These are phyloP conservation scores for Sminthurinus aureus DNA, from an alignment of 2,888 invertebrate species.

Conservation along the genomic window DNA sequence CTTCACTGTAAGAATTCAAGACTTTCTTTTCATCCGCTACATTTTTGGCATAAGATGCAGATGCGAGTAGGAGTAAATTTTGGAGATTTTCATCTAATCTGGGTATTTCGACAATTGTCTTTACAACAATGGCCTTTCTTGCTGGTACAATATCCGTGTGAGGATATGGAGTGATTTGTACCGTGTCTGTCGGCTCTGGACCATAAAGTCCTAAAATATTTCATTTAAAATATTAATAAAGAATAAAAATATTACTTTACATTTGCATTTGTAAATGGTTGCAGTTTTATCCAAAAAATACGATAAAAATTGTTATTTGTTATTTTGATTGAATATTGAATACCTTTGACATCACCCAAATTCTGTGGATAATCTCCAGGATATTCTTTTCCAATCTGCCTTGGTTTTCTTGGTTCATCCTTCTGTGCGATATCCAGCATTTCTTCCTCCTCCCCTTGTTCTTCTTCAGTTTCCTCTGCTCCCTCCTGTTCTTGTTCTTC, in stretches of 20 bases:
- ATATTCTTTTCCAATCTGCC: not conserved
- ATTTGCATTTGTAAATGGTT: too few relatives aligned
- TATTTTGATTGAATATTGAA: not conserved
- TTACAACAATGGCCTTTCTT: conserved; percentile 50
- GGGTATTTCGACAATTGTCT: conserved; percentile 53
- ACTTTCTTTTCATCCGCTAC: conserved; percentile 44
- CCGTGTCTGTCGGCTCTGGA: conserved; percentile 17
- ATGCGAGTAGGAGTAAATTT: conserved; percentile 45
- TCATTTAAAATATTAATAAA: not conserved
- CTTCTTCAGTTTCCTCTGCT: conserved; percentile 13
- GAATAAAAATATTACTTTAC: not conserved
- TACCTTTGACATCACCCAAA: conserved; percentile 47
- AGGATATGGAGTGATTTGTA: not conserved
- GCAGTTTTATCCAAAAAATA: too few relatives aligned
- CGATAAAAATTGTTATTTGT: not conserved
- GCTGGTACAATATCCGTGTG: conserved; percentile 41
- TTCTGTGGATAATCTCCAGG: conserved; percentile 44
- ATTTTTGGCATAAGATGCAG: conserved; percentile 48
- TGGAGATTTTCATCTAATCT: conserved; percentile 49
- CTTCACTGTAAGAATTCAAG: conserved; percentile 36
- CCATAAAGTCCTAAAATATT: conserved; percentile 45
- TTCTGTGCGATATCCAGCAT: not conserved
- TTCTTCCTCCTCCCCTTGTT: conserved; percentile 20
- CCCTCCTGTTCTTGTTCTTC: not conserved
- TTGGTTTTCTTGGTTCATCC: not conserved